Percentiles rank a stretch among this genome's conserved stretches.
Conservation (phyloP, 1,140 invertebrate genomes). For the Drosophila nannoptera region DNA sequence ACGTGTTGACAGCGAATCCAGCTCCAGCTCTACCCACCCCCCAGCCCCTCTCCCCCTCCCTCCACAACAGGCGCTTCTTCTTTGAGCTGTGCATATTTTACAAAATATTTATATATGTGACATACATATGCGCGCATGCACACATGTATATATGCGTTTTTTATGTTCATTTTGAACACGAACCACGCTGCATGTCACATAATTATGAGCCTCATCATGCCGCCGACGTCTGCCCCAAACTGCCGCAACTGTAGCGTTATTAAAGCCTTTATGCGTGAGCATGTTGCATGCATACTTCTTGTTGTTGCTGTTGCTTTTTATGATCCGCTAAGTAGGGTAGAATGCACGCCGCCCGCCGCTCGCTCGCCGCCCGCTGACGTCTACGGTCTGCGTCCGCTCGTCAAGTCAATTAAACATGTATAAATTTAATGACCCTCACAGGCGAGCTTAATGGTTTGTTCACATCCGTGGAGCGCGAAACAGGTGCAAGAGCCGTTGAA, state of each 20-base stretch:
- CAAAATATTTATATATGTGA: too few species aligned
- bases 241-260: slow-evolving; percentile 53
- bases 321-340: slow-evolving; percentile 65
- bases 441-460: slow-evolving; percentile 53
- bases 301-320: slow-evolving; percentile 41
- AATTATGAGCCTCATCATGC: slow-evolving; percentile 64
- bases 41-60: background rate
- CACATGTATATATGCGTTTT: background rate
- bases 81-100: slow-evolving; percentile 42
- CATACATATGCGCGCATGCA: slow-evolving; percentile 30
- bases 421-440: slow-evolving; percentile 68
- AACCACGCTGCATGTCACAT: slow-evolving; percentile 61
- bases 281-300: slow-evolving; percentile 40
- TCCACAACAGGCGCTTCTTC: background rate
- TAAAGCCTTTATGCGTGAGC: slow-evolving; percentile 73
- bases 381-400: slow-evolving; percentile 44
- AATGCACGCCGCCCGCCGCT: slow-evolving; percentile 42
- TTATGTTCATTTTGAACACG: slow-evolving; percentile 28
- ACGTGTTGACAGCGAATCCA: slow-evolving; percentile 52
- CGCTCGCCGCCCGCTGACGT: slow-evolving; percentile 33
- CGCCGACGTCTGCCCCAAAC: slow-evolving; percentile 19
- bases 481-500: slow-evolving; percentile 20
- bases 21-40: background rate
- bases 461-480: slow-evolving; percentile 19
- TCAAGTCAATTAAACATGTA: slow-evolving; percentile 76